Conservation (phyloP, 2,113 vertebrate genomes). For the Coreoperca whiteheadi region DNA sequence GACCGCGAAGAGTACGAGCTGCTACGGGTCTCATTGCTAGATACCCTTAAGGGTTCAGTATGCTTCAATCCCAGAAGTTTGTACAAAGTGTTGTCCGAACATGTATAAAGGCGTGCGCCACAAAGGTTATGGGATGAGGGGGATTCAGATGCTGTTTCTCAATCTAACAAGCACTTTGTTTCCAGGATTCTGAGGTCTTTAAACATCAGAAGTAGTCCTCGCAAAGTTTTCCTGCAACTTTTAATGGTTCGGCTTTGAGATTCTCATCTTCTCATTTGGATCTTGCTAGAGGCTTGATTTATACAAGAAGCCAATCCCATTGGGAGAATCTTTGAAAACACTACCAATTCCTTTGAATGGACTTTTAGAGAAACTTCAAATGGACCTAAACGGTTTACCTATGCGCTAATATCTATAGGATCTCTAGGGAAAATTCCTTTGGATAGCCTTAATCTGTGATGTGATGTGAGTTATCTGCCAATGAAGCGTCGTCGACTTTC, state of each 20-base stretch:
- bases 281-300: not conserved
- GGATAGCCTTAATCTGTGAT: not conserved
- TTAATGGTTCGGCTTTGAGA: not conserved
- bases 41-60: not conserved
- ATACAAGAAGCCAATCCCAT: slow-evolving; percentile 1
- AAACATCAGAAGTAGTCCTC: not conserved
- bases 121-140: not conserved
- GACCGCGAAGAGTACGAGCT: not conserved
- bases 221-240: not conserved
- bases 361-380: not conserved
- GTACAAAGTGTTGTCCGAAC: not conserved
- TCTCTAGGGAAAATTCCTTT: not conserved
- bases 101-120: not conserved
- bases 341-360: not conserved
- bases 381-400: not conserved
- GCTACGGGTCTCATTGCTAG: not conserved
- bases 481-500: not conserved
- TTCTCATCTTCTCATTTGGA: not conserved
- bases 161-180: not conserved
- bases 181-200: not conserved
- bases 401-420: not conserved
- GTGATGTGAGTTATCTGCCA: too few species aligned
- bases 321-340: not conserved
- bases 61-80: not conserved
- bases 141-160: not conserved